Evolutionary conservation across 2,113 vertebrate genomes (phyloP).

Genomic region (Hypocryptadius cinnamomeus): DNA sequence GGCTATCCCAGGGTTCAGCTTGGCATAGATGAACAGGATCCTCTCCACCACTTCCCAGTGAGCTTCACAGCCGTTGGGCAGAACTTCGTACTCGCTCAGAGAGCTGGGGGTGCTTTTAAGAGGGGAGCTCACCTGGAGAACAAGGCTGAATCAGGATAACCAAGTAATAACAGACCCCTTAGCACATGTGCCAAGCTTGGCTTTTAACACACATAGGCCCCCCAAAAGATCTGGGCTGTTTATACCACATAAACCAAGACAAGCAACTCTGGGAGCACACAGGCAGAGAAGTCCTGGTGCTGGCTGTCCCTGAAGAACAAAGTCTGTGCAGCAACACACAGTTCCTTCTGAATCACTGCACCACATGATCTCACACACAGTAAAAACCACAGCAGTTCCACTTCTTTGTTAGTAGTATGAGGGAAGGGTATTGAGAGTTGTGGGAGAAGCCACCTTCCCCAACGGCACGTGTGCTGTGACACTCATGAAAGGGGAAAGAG

Average conservation of each 20-base stretch:
- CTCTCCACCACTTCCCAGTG: constrained; percentile 99
- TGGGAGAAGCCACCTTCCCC: background rate
- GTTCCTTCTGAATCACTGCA: background rate
- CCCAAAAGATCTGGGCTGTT: background rate
- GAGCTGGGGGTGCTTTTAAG: constrained; percentile 78
- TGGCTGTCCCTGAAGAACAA: background rate
- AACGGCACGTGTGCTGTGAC: background rate
- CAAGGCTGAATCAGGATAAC: background rate
- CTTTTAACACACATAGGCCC: background rate
- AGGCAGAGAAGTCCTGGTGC: background rate
- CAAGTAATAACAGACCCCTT: background rate
- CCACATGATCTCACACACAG: background rate
- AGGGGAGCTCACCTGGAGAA: constrained; percentile 89
- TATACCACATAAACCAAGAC: background rate
- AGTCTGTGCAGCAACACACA: background rate
- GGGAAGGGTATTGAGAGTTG: background rate
- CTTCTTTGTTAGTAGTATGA: background rate
- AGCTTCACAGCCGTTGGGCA: constrained; percentile 89
- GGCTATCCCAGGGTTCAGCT: constrained; percentile 95
- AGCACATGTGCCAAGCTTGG: background rate
- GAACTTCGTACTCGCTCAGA: constrained; percentile 82
- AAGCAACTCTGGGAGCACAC: background rate
- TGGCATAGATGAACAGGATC: constrained; percentile 98
- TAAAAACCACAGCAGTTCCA: background rate
- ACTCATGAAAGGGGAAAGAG: background rate